A percentile compares a stretch with the other conserved stretches of the same genome.
phyloP scores from a whole-genome alignment of 2,888 invertebrate species.

The Kryphioiulus occultus region DNA sequence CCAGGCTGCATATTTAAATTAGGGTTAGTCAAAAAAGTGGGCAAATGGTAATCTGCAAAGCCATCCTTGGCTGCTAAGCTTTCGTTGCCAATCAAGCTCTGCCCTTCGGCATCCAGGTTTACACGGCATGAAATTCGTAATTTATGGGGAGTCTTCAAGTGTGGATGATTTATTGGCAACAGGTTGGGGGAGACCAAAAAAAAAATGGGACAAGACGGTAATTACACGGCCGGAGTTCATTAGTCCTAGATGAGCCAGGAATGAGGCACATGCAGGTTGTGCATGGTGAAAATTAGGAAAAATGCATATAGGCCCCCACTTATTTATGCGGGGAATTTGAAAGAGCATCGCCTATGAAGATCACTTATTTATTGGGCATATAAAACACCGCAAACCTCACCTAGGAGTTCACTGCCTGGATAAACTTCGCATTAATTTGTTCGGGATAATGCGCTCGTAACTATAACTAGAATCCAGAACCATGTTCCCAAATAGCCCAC shows the following conservation, averaged over 20 bases:
- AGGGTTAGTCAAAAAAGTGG: neutral
- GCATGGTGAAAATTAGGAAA: constrained; percentile 5
- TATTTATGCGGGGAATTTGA: neutral
- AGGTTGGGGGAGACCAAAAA: constrained; percentile 38
- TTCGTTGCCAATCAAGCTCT: neutral
- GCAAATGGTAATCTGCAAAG: constrained; percentile 5
- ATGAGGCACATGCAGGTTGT: neutral
- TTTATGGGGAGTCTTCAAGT: constrained; percentile 49
- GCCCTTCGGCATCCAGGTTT: constrained; percentile 18
- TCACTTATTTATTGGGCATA: neutral
- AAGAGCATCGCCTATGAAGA: neutral
- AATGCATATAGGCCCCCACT: neutral
- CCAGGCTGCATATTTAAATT: neutral
- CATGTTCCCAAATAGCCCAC: neutral
- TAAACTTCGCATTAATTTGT: neutral
- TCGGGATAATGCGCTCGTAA: neutral
- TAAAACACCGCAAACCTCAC: neutral
- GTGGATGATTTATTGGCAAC: constrained; percentile 51
- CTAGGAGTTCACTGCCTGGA: neutral
- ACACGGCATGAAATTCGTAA: constrained; percentile 47
- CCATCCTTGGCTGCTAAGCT: neutral
- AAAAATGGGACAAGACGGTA: constrained; percentile 40
- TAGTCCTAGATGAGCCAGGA: constrained; percentile 3
- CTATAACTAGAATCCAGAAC: neutral
- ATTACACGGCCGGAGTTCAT: constrained; percentile 45